Evolutionary conservation across 1,140 invertebrate species (phyloP).

Genomic region (Oncopodura yosiiana): DNA sequence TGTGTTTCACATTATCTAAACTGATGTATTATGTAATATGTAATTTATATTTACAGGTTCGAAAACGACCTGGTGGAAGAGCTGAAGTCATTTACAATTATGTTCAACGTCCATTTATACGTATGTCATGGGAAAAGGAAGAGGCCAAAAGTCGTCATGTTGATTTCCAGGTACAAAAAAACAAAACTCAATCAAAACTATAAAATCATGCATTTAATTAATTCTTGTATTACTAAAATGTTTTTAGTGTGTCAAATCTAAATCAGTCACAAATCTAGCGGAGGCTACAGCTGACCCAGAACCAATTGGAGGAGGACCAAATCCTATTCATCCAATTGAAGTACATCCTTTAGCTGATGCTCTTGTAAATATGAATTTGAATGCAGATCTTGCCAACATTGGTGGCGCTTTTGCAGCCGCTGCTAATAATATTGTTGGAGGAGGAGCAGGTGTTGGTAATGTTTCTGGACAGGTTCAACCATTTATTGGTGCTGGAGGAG

Average conservation of each 20-base stretch:
- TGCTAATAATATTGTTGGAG: not conserved
- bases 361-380: slow-evolving; percentile 11
- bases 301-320: slow-evolving; percentile 23
- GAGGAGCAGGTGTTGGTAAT: not conserved
- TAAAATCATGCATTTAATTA: not conserved
- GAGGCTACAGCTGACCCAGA: slow-evolving; percentile 81
- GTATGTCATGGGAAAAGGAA: slow-evolving; percentile 99
- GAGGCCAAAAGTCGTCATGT: slow-evolving; percentile 98
- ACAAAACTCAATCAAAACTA: not conserved
- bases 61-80: slow-evolving; percentile 76
- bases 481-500: slow-evolving; percentile 3
- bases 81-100: slow-evolving; percentile 99
- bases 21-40: not conserved
- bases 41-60: slow-evolving; percentile 18
- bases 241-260: slow-evolving; percentile 80
- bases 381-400: not conserved
- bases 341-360: slow-evolving; percentile 25
- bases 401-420: not conserved
- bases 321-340: slow-evolving; percentile 15
- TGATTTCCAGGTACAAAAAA: slow-evolving; percentile 64
- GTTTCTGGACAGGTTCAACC: not conserved
- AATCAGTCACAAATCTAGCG: slow-evolving; percentile 85
- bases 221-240: slow-evolving; percentile 8
- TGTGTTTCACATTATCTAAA: not conserved
- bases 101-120: slow-evolving; percentile 97